These are phyloP conservation scores for Epiblema foenella DNA, from an alignment of 2,888 invertebrate genomes.

Conservation along the genomic window DNA sequence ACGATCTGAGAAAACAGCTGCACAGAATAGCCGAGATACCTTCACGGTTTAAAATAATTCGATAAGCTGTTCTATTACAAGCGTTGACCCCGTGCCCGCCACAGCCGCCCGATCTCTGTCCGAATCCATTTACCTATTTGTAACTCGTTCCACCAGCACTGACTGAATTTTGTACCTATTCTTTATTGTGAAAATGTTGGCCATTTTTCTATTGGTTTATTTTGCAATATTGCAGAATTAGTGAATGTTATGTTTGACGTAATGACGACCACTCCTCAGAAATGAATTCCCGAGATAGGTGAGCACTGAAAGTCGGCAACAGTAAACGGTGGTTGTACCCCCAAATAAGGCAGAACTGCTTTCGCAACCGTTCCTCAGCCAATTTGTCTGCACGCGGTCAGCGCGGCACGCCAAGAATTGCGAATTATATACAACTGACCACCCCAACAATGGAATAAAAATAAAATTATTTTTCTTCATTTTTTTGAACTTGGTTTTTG, in stretches of 20 bases:
- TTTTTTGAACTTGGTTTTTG: background rate
- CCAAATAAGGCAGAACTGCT: slow-evolving; percentile 65
- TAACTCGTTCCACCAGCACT: slow-evolving; percentile 5
- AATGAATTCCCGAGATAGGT: slow-evolving; percentile 17
- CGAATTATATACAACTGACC: background rate
- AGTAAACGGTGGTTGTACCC: slow-evolving; percentile 48
- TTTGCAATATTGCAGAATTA: background rate
- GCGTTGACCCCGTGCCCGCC: slow-evolving; percentile 52
- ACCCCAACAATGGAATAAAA: background rate
- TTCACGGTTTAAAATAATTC: slow-evolving; percentile 49
- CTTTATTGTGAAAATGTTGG: background rate
- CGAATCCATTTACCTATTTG: slow-evolving; percentile 31
- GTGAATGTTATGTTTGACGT: background rate
- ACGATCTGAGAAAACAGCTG: slow-evolving; percentile 6
- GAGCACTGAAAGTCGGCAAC: slow-evolving; percentile 62
- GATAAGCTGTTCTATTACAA: slow-evolving; percentile 48
- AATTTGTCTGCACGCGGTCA: slow-evolving; percentile 15
- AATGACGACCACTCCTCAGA: slow-evolving; percentile 19
- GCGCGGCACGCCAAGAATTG: background rate
- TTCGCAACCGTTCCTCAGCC: slow-evolving; percentile 55
- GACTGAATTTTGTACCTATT: background rate
- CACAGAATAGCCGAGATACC: slow-evolving; percentile 7
- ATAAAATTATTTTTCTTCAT: background rate
- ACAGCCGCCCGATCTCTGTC: slow-evolving; percentile 41
- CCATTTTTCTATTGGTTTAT: too few relatives aligned